phyloP scores from a whole-genome alignment of 1,140 invertebrate species.

The Nasonia longicornis region DNA sequence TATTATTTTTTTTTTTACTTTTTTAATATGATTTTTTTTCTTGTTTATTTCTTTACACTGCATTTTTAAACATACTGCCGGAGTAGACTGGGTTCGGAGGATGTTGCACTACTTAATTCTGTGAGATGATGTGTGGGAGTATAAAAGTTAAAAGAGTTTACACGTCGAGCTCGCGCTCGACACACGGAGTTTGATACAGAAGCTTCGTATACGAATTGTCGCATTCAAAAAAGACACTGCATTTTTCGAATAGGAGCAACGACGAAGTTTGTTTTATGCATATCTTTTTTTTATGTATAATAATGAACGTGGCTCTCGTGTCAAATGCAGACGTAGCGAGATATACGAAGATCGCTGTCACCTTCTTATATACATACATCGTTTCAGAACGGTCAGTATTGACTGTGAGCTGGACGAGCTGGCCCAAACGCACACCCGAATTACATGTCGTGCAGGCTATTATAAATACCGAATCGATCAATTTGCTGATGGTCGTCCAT shows the following conservation, averaged over 20 bases:
- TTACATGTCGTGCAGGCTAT: conserved; percentile 41
- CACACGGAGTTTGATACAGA: conserved; percentile 20
- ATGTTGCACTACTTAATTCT: conserved; percentile 39
- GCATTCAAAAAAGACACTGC: conserved; percentile 36
- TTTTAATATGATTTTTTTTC: too few relatives aligned
- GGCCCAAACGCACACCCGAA: conserved; percentile 55
- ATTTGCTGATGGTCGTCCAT: conserved; percentile 20
- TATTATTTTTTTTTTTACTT: background rate
- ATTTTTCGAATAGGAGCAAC: conserved; percentile 42
- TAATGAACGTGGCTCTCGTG: conserved; percentile 30
- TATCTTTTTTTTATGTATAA: background rate
- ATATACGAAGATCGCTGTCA: conserved; percentile 47
- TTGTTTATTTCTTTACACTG: conserved; percentile 23
- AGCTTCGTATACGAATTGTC: conserved; percentile 32
- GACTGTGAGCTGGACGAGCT: conserved; percentile 57
- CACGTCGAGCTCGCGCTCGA: background rate
- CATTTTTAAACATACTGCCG: conserved; percentile 45
- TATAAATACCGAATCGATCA: conserved; percentile 41
- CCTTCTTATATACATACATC: conserved; percentile 48
- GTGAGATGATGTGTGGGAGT: conserved; percentile 28
- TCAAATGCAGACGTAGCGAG: conserved; percentile 45
- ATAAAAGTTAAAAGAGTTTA: conserved; percentile 14
- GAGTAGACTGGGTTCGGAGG: conserved; percentile 48
- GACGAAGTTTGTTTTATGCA: conserved; percentile 33
- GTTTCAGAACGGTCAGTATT: conserved; percentile 45